phyloP scores from a whole-genome alignment of 2,113 vertebrate genomes.

The Phocoena phocoena region DNA sequence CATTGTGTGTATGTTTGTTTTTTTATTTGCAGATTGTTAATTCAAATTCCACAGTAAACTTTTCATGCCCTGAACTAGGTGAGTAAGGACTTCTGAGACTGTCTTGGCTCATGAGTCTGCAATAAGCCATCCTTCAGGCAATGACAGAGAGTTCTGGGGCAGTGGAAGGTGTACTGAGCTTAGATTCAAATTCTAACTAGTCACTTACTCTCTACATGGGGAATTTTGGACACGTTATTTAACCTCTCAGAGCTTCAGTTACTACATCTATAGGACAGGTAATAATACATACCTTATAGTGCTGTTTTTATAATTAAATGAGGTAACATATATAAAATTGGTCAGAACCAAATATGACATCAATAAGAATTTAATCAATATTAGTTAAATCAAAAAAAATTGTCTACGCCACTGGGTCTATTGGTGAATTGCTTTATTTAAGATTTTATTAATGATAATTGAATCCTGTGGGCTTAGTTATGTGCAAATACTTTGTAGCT shows the following conservation, averaged over 20 bases:
- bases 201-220: background rate
- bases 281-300: background rate
- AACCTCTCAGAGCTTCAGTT: background rate
- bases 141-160: background rate
- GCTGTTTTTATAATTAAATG: background rate
- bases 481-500: background rate
- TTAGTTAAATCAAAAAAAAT: background rate
- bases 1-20: background rate
- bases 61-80: background rate
- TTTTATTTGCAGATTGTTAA: background rate
- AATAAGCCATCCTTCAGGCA: background rate
- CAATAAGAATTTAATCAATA: background rate
- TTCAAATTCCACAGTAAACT: background rate
- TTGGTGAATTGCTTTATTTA: background rate
- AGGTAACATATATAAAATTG: background rate
- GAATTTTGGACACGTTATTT: background rate
- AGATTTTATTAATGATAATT: background rate
- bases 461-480: background rate
- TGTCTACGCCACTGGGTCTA: background rate
- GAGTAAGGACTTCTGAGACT: background rate
- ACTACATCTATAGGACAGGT: background rate
- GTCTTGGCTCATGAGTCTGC: background rate
- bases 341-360: background rate
- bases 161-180: background rate
- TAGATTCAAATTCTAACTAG: background rate